Evolutionary conservation across 2,888 invertebrate genomes (phyloP), one percentile per base, ranked within the genome.

Genomic region (Tanypteryx hageni): DNA sequence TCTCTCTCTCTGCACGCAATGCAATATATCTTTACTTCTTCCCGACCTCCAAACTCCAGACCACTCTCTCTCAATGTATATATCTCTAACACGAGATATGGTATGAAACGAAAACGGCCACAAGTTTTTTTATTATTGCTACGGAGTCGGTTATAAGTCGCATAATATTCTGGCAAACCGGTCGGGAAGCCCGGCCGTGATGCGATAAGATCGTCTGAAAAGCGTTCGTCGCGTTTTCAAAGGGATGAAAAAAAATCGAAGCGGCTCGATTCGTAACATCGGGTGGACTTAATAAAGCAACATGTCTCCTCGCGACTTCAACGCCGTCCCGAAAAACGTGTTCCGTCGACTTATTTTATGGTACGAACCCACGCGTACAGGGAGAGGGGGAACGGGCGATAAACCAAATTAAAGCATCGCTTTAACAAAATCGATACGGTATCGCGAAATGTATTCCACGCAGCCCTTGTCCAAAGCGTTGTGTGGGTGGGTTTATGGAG

Each of bases 271-370:
- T 76, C 76, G 76, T 22, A 22, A n/a, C 68, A 68, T 68, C 68
- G 68, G 18, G 68, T 76, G 22, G 22, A 27, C 76, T 76, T 76
- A 76, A 76, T 76, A 76, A 76, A 76, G 76, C 76, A 76, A 14
- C n/a, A 76, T 76, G 76, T 76, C 76, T 10, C 76, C 27, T 4
- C 9, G 2, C 18, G 76, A 27, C 22, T 27, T 76, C 22, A 22
- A 76, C 76, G 76, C 27, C 22, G 11, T 76, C n/a, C 44, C 76
- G 68, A 9, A 68, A n/a, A 68, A 68, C 68, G 76, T 76, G 76
- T 76, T 76, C 27, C 76, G 22, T 76, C 7, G 44, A 22, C 7
- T 13, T 76, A 76, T 22, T 76, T 76, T 76, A 76, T 76, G 76
- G 44, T 44, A 44, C 44, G 44, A 44, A 44, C 5, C 44, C 44